Base-by-base conservation (phyloP, 1,140 invertebrate species). In the Ladona fulva region DNA sequence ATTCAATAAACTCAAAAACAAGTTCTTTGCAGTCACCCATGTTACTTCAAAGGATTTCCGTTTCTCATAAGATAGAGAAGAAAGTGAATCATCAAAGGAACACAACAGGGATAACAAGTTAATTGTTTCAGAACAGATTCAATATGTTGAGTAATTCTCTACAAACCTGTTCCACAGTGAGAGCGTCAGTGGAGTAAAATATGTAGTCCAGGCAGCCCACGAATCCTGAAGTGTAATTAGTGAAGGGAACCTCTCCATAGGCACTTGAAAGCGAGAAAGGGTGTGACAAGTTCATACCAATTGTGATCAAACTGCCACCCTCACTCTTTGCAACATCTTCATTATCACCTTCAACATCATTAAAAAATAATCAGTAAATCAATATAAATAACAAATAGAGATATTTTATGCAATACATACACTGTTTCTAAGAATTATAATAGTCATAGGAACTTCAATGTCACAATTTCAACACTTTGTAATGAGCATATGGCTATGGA, bases 201-300 rank as follows among this genome's bases (percentile, higher is more conserved):
- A 98, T 97, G 81, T 97, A 98, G 86, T 99, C 97, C 19, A 99
- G 85, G 83, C 95, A 97, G 74, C 91, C 95, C 74, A 91, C 88
- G 86, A 97, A 98, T 0, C 89, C 89, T 0, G 85, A 86, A 0
- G 94, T 95, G 80, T 90, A 97, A 84, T 97, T 97, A 8, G 97
- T 98, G 82, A 91, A 97, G 74, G 88, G 83, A 12, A 91, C 92
- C 25, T 89, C 92, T 19, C 91, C 92, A 85, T 90, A 95, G 8
- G 92, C 92, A 85, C 92, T 95, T 16, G 81, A 85, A 76, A 95
- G 86, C 8, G 84, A 81, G 29, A 91, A 87, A 1, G 89, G 85
- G 81, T 95, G 92, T 12, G 83, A 81, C 0, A 95, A 83, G 16
- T 86, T 86, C 22, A 95, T 81, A 82, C 80, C 82, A 8, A 66